phyloP scores from a whole-genome alignment of 2,113 vertebrate genomes.

The Cyanocitta stelleri region DNA sequence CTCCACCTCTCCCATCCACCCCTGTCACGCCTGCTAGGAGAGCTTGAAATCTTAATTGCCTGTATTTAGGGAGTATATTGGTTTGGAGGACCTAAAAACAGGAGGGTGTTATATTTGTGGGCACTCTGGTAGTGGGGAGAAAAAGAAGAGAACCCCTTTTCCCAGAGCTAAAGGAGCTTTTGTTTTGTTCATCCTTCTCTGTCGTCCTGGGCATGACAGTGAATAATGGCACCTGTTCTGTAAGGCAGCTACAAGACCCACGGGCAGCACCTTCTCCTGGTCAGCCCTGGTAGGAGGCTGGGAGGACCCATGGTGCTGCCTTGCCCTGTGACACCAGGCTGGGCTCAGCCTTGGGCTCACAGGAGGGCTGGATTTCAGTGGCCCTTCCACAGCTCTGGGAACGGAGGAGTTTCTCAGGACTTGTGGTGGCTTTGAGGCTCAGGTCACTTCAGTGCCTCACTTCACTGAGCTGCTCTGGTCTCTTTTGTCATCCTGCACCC shows the following conservation, averaged over 20 bases:
- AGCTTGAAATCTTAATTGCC: not conserved
- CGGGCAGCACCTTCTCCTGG: not conserved
- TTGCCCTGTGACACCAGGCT: accelerated
- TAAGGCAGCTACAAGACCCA: not conserved
- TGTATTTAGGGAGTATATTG: not conserved
- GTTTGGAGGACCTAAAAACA: not conserved
- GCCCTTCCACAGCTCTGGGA: not conserved
- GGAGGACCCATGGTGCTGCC: not conserved
- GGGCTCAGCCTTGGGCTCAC: accelerated
- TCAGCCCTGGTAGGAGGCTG: not conserved
- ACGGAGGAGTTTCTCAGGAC: not conserved
- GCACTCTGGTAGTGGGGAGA: not conserved
- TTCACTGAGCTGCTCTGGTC: not conserved
- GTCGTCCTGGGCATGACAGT: not conserved
- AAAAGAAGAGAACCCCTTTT: not conserved
- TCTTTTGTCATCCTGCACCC: not conserved
- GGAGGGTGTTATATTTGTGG: accelerated
- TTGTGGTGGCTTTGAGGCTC: not conserved
- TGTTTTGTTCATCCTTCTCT: not conserved
- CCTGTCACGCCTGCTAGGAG: accelerated
- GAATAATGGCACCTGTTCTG: accelerated
- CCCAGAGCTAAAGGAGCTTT: not conserved
- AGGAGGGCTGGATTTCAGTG: accelerated
- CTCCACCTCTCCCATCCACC: not conserved
- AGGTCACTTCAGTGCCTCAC: not conserved